Conservation (phyloP, 2,113 vertebrate genomes). For the Mystacornis crossleyi region DNA sequence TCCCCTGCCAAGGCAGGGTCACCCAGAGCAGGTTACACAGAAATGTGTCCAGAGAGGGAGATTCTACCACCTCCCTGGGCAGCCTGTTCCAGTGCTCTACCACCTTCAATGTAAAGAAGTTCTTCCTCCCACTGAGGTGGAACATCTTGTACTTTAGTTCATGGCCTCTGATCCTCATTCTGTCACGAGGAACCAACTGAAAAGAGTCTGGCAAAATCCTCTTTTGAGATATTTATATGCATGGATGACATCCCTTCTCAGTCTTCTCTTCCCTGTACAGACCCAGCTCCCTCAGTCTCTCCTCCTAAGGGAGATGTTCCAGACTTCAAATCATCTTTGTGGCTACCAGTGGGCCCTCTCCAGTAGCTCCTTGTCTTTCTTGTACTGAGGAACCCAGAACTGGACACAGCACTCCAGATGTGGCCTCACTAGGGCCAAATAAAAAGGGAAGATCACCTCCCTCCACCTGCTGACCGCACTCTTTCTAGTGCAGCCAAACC, state of each 20-base stretch:
- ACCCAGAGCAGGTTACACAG: no score
- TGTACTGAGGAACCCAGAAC: not conserved
- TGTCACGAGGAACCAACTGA: accelerated
- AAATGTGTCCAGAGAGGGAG: not conserved
- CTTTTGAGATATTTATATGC: not conserved
- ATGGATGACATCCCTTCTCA: not conserved
- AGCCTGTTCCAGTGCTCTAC: not conserved
- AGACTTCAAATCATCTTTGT: not conserved
- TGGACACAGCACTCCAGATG: not conserved
- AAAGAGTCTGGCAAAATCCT: not conserved
- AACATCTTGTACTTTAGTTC: not conserved
- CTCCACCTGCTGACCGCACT: accelerated
- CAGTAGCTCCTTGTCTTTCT: not conserved
- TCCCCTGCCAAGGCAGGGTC: not conserved
- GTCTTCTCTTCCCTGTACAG: not conserved
- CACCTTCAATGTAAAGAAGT: not conserved
- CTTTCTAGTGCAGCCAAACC: not conserved
- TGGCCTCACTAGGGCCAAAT: not conserved
- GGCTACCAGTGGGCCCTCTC: not conserved
- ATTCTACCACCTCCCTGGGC: not conserved
- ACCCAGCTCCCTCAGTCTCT: not conserved
- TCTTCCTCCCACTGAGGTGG: not conserved
- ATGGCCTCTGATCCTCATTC: not conserved
- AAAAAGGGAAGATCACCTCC: not conserved
- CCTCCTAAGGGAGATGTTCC: not conserved